Percentiles rank a stretch among this genome's conserved stretches.
Evolutionary conservation across 2,797 vertebrate species (phyloP).

Genomic region (Chromobotia macracanthus): DNA sequence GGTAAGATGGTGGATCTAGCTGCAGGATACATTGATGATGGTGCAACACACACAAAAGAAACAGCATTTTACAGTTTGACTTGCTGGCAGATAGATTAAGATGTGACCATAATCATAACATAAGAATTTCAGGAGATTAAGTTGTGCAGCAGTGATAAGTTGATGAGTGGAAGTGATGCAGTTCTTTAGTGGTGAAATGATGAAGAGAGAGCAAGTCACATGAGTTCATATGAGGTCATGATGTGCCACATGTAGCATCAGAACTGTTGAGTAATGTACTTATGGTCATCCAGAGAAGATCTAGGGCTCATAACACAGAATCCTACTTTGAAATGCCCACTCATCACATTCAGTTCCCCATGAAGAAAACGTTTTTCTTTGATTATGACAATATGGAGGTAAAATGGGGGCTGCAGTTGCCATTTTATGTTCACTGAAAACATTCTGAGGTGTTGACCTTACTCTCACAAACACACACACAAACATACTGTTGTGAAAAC

Average conservation of each 20-base stretch:
- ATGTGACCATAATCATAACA: not conserved
- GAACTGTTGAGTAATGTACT: too few species aligned
- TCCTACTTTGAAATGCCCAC: too few species aligned
- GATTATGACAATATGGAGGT: too few species aligned
- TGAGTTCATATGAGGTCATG: too few species aligned
- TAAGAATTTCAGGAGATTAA: constrained; percentile 12
- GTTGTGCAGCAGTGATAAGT: not conserved
- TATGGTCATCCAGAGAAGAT: too few species aligned
- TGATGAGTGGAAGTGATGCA: not conserved
- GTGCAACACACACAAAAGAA: not conserved
- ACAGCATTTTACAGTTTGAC: too few species aligned
- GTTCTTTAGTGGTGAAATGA: constrained; percentile 13
- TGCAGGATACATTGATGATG: not conserved
- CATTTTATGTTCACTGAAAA: not conserved
- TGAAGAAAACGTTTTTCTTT: too few species aligned
- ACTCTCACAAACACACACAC: not conserved
- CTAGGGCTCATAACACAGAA: too few species aligned
- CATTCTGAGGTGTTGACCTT: not conserved
- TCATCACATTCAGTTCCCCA: too few species aligned
- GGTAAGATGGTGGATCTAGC: not conserved
- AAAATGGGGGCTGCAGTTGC: too few species aligned
- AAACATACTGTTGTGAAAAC: not conserved
- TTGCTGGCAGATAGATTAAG: constrained; percentile 8
- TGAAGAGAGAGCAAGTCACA: not conserved
- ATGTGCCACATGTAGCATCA: constrained; percentile 4